Evolutionary conservation across 2,113 vertebrate species (phyloP), one percentile per base, ranked within the genome.

Genomic region (Sitta europaea): DNA sequence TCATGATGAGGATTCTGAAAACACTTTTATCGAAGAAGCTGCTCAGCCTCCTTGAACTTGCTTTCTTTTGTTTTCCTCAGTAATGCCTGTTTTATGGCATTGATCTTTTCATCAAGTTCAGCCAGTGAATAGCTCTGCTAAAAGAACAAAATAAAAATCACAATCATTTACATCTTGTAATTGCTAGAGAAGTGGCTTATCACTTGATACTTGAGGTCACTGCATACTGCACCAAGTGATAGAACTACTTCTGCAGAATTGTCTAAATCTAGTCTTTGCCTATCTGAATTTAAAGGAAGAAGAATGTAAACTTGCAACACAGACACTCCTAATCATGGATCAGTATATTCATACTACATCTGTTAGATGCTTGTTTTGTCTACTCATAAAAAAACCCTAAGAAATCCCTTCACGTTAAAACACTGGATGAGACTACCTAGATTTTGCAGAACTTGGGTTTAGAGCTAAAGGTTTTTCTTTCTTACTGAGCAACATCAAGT

Each of bases 61-160:
- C 92, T 93, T 91, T 98, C 98, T 94, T 96, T 98, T 68, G 98
- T 98, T 98, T 98, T 99, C 97, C 99, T 99, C 96, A 99, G 97
- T 58, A 99, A 97, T 21, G 98, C 98, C 59, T 98, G 98, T 96
- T 98, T 99, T 96, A 99, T 98, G 29, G 98, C 98, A 90, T 97
- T 99, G 97, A 99, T 99, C 98, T 99, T 99, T 97, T 99, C 98
- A 97, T 99, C 99, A 97, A 99, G 98, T 98, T 99, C 99, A 50
- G 98, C 98, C 97, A 99, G 97, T 66, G 98, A 99, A 97, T 99
- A 99, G 93, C 95, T 98, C 99, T 99, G 98, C 95, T 98, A 97
- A 95, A 97, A 88, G 95, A 96, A 97, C 53, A 96, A 95, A 94
- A 95, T 81, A 97, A 93, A 94, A 93, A 57, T 29, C 59, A 88